phyloP scores from a whole-genome alignment of 2,113 vertebrate species.

The Phylloscopus trochilus region DNA sequence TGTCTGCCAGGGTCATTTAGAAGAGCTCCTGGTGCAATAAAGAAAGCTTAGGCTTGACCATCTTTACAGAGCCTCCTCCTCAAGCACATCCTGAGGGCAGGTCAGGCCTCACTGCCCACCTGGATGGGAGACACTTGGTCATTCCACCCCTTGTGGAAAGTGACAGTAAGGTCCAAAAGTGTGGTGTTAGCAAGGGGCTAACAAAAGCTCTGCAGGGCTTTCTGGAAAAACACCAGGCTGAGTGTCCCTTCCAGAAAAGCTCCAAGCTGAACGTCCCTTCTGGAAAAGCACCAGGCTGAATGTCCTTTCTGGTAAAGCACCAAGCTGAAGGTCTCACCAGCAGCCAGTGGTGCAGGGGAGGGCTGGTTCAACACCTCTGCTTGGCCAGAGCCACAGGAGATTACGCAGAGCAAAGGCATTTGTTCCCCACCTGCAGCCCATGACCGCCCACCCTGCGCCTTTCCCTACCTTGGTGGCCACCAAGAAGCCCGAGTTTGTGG shows the following conservation, averaged over 20 bases:
- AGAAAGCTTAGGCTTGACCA: background rate
- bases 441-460: background rate
- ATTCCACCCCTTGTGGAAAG: background rate
- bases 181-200: accelerated
- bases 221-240: background rate
- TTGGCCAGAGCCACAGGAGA: background rate
- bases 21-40: background rate
- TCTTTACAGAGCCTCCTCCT: background rate
- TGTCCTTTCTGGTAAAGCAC: background rate
- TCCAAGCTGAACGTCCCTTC: background rate
- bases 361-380: background rate
- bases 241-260: background rate
- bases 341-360: accelerated
- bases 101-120: background rate
- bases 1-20: background rate
- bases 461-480: background rate
- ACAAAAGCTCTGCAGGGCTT: background rate
- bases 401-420: background rate
- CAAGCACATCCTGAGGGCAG: background rate
- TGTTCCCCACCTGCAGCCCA: background rate
- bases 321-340: accelerated
- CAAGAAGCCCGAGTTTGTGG: accelerated
- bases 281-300: background rate
- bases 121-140: background rate
- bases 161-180: accelerated